Evolutionary conservation across 2,888 invertebrate genomes (phyloP), one percentile per base, ranked within the genome.

Genomic region (Cordilura impudica): DNA sequence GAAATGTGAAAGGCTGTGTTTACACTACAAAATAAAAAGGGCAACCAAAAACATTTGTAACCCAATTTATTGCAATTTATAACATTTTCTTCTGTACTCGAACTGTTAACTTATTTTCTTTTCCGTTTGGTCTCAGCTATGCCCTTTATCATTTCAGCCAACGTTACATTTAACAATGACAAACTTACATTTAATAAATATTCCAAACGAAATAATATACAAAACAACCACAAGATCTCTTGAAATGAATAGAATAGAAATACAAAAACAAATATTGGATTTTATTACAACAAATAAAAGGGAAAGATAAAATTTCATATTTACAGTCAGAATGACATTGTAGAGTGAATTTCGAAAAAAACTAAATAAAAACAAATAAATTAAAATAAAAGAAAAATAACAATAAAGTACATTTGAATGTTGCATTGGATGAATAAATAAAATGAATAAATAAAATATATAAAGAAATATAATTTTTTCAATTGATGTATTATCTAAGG

Each of bases 371-470:
- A 29, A 35, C 63, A 49, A 53, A 61, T 29, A 60, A 29, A 31
- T 29, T 21, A 47, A 45, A 0, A 29, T 43, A 54, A 45, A 21
- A 16, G 39, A 45, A 51, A 65, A 66, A 26, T 35, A 61, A 60
- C 60, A 78, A 78, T 23, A 71, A 69, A 60, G 23, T 72, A 78
- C 73, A 73, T 81, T 79, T 79, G 63, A 79, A 79, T 79, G 79
- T 79, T 79, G 71, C 75, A 79, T 79, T 79, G 75, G 61, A 71
- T 75, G 74, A 79, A 74, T 75, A 66, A 75, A 58, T 70, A 63
- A 75, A 63, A 31, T 71, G 75, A 78, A n/a, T 58, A 53, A 77
- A 78, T 45, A 60, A 43, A 49, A 53, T 35, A 70, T 54, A 47
- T 21, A 51, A 73, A 61, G 12, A 65, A 63, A 43, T 16, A 26